Evolutionary conservation across 64 coral and sea anemone genomes (phyloP).

Genomic region (Catalaphyllia jardinei): DNA sequence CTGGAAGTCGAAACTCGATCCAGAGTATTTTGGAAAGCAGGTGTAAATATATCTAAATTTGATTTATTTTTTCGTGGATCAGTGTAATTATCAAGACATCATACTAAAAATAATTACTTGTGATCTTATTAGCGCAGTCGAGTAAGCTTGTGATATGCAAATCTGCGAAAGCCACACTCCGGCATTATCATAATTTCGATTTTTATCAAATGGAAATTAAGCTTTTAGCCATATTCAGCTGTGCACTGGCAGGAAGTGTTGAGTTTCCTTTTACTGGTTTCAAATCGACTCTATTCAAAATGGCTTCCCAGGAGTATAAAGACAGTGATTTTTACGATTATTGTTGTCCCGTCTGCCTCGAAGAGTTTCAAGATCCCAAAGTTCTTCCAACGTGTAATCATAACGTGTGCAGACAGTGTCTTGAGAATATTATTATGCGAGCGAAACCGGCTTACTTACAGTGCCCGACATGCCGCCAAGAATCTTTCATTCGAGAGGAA

Average conservation of each 20-base stretch:
- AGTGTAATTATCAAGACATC: not conserved
- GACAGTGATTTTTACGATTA: constrained; percentile 18
- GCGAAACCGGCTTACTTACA: constrained; percentile 32
- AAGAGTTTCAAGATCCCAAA: constrained; percentile 66
- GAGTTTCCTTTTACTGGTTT: not conserved
- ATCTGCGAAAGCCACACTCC: constrained; percentile 4
- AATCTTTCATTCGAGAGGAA: constrained; percentile 28
- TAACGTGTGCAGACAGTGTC: constrained; percentile 61
- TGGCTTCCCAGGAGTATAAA: not conserved
- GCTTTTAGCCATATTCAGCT: not conserved
- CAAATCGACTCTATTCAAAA: not conserved
- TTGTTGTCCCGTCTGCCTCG: constrained; percentile 55
- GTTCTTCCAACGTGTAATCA: constrained; percentile 62
- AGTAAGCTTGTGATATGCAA: constrained; percentile 4
- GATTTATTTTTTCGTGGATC: not conserved
- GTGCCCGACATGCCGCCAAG: constrained; percentile 65
- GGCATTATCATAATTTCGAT: constrained; percentile 31
- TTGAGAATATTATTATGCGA: constrained; percentile 66
- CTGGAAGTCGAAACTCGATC: not conserved
- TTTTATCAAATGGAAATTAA: constrained; percentile 30
- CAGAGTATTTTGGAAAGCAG: not conserved
- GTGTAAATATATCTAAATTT: not conserved
- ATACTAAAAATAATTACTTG: not conserved
- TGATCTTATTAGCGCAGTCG: not conserved
- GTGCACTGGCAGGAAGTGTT: not conserved